Percentiles rank a stretch among this genome's conserved stretches.
Evolutionary conservation across 2,113 vertebrate species (phyloP).

Genomic region (Xenopus laevis): DNA sequence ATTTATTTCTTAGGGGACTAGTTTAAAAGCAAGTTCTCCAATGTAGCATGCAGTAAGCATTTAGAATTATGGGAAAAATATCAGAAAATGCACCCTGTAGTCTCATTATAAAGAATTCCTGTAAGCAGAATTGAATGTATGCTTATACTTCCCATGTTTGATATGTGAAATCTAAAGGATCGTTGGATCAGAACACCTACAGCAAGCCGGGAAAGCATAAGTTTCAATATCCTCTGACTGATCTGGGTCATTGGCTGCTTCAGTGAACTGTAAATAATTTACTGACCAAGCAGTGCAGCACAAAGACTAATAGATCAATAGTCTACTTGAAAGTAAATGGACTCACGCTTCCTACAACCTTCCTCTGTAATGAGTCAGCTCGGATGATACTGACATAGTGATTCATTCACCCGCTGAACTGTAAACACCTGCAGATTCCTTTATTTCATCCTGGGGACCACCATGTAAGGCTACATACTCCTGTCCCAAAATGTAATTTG

Average conservation of each 20-base stretch:
- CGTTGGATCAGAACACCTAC: slow-evolving; percentile 13
- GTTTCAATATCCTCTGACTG: slow-evolving; percentile 32
- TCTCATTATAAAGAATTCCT: no score
- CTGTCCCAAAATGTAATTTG: no score
- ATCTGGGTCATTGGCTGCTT: slow-evolving; percentile 37
- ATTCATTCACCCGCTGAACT: slow-evolving; percentile 18
- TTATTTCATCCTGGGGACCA: no score
- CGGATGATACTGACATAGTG: neutral
- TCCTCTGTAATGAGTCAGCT: slow-evolving; percentile 21
- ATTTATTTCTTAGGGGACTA: no score
- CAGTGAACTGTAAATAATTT: slow-evolving; percentile 39
- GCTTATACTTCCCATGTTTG: neutral
- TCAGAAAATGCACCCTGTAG: no score
- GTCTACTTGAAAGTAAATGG: slow-evolving; percentile 13
- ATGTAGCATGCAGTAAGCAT: no score
- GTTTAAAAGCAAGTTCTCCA: no score
- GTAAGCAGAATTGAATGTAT: no score
- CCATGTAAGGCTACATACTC: no score
- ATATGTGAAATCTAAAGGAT: slow-evolving; percentile 26
- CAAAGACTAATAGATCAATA: slow-evolving; percentile 37
- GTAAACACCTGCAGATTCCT: neutral
- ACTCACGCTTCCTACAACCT: neutral
- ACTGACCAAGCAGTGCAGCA: slow-evolving; percentile 25
- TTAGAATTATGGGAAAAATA: no score
- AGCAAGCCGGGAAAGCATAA: slow-evolving; percentile 20